phyloP scores from a whole-genome alignment of 2,888 invertebrate genomes.

The Ditylenchus weischeri region DNA sequence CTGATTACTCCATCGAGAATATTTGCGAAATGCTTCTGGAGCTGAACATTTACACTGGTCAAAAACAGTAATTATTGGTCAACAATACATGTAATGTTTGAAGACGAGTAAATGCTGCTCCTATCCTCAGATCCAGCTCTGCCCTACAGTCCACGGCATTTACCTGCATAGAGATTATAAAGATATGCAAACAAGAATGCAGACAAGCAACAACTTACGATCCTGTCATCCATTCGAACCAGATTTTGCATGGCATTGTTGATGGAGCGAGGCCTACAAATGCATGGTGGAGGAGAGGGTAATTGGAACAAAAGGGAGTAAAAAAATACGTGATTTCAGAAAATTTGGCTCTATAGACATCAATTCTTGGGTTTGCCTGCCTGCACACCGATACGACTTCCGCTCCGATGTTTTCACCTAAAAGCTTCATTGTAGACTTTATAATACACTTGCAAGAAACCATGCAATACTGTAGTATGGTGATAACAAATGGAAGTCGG shows the following conservation, averaged over 20 bases:
- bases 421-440: too few species aligned
- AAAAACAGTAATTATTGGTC: neutral
- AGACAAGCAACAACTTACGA: constrained; percentile 5
- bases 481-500: constrained; percentile 59
- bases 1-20: constrained; percentile 68
- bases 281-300: too few species aligned
- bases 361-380: constrained; percentile 66
- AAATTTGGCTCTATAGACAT: constrained; percentile 66
- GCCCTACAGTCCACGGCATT: constrained; percentile 79
- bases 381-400: constrained; percentile 89
- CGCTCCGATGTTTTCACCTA: constrained; percentile 90
- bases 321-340: constrained; percentile 81
- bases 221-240: constrained; percentile 73
- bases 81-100: constrained; percentile 78
- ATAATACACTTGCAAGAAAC: constrained; percentile 60
- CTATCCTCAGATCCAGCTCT: constrained; percentile 88
- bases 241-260: constrained; percentile 76
- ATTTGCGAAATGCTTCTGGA: constrained; percentile 11
- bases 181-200: neutral
- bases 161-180: constrained; percentile 54
- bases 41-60: neutral
- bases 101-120: constrained; percentile 93
- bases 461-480: neutral
- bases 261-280: constrained; percentile 68
- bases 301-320: too few species aligned